Conservation (phyloP, 2,888 invertebrate species). For the Smittia sp. region DNA sequence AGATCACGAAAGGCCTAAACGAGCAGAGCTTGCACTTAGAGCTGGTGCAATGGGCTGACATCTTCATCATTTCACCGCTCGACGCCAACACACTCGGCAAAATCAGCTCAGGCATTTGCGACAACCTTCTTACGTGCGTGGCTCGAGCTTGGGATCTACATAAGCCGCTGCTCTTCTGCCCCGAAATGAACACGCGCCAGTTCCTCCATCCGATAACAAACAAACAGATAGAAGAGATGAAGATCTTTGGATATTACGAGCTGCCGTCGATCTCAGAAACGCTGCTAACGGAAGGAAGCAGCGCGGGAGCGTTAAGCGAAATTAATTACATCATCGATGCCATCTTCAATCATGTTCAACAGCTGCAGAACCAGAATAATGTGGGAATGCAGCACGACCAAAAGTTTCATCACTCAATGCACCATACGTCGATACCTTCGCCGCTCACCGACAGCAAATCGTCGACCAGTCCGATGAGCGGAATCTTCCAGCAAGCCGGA, state of each 20-base stretch:
- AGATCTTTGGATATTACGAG: slow-evolving; percentile 77
- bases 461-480: slow-evolving; percentile 26
- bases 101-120: slow-evolving; percentile 83
- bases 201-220: slow-evolving; percentile 90
- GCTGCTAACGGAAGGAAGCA: slow-evolving; percentile 92
- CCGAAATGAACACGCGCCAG: slow-evolving; percentile 99
- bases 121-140: slow-evolving; percentile 89
- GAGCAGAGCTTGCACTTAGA: slow-evolving; percentile 96
- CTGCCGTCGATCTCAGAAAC: slow-evolving; percentile 83
- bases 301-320: slow-evolving; percentile 94
- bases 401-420: slow-evolving; percentile 23
- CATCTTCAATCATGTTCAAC: slow-evolving; percentile 43
- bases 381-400: neutral
- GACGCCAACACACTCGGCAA: slow-evolving; percentile 97
- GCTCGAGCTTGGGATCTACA: slow-evolving; percentile 86
- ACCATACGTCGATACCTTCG: slow-evolving; percentile 6
- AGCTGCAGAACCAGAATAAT: slow-evolving; percentile 4
- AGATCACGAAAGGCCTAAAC: slow-evolving; percentile 77
- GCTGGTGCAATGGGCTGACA: slow-evolving; percentile 91
- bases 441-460: slow-evolving; percentile 5
- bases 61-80: slow-evolving; percentile 88
- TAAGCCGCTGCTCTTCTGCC: slow-evolving; percentile 87
- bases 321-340: slow-evolving; percentile 67
- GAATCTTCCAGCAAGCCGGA: neutral
- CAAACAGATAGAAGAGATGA: slow-evolving; percentile 68